phyloP scores from a whole-genome alignment of 2,888 invertebrate genomes.

The Zygothrica quintamaculata region DNA sequence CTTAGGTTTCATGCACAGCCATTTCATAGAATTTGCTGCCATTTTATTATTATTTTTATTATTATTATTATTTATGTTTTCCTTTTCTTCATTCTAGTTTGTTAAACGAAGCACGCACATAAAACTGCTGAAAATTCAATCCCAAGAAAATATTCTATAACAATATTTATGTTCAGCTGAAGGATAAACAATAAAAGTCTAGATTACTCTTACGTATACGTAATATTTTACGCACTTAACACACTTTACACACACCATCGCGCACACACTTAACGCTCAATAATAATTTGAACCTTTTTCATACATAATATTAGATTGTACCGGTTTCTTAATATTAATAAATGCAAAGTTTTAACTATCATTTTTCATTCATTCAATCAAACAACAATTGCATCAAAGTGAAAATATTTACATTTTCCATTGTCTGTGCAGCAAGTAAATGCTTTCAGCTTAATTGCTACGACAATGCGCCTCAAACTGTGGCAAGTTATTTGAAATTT shows the following conservation, averaged over 20 bases:
- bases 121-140: constrained; percentile 48
- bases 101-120: constrained; percentile 56
- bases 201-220: constrained; percentile 28
- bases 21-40: constrained; percentile 39
- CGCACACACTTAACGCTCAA: constrained; percentile 38
- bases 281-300: constrained; percentile 32
- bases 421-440: constrained; percentile 54
- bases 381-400: constrained; percentile 43
- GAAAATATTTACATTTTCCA: constrained; percentile 63
- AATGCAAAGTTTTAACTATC: constrained; percentile 53
- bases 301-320: no score
- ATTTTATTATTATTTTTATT: constrained; percentile 55
- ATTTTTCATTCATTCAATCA: constrained; percentile 15
- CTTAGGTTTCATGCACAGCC: constrained; percentile 25
- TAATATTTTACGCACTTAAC: constrained; percentile 40
- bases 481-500: no score
- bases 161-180: constrained; percentile 22
- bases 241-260: constrained; percentile 50
- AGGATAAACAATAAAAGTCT: constrained; percentile 21
- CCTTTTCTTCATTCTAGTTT: constrained; percentile 48
- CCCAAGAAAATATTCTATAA: constrained; percentile 5
- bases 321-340: constrained; percentile 9
- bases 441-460: constrained; percentile 70
- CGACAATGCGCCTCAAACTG: constrained; percentile 1
- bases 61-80: no score